phyloP scores from a whole-genome alignment of 2,888 invertebrate genomes.

The Sphecodes monilicornis region DNA sequence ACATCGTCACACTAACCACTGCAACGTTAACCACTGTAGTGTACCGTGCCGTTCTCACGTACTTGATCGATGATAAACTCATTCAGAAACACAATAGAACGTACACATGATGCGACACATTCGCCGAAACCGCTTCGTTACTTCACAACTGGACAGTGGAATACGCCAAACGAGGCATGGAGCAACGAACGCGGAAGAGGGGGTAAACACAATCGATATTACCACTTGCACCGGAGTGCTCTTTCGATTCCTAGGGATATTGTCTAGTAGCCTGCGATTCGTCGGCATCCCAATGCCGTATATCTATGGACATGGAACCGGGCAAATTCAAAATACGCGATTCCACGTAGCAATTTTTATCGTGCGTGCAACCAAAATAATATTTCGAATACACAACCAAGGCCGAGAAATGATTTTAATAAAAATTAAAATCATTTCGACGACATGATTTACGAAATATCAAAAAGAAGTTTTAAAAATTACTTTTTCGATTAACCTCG shows the following conservation, averaged over 20 bases:
- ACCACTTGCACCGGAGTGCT: constrained; percentile 47
- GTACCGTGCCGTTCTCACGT: constrained; percentile 32
- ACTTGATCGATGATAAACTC: constrained; percentile 45
- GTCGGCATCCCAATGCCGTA: constrained; percentile 42
- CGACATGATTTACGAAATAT: neutral
- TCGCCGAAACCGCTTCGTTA: constrained; percentile 55
- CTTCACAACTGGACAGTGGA: constrained; percentile 55
- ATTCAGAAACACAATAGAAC: constrained; percentile 38
- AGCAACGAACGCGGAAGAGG: constrained; percentile 58
- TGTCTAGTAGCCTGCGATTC: constrained; percentile 42
- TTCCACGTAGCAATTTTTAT: neutral
- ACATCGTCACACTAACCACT: constrained; percentile 44
- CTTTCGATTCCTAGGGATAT: constrained; percentile 60
- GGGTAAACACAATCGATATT: constrained; percentile 56
- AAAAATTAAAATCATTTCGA: neutral
- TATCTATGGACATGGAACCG: constrained; percentile 12
- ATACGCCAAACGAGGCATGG: constrained; percentile 60
- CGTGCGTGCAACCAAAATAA: neutral
- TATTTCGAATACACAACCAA: neutral
- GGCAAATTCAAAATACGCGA: neutral
- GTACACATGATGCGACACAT: constrained; percentile 44
- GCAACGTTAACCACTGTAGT: constrained; percentile 24
- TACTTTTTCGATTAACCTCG: neutral
- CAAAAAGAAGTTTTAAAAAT: neutral
- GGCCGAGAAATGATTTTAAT: neutral